Evolutionary conservation across 1,140 invertebrate species (phyloP).

Genomic region (Eriocheir sinensis): DNA sequence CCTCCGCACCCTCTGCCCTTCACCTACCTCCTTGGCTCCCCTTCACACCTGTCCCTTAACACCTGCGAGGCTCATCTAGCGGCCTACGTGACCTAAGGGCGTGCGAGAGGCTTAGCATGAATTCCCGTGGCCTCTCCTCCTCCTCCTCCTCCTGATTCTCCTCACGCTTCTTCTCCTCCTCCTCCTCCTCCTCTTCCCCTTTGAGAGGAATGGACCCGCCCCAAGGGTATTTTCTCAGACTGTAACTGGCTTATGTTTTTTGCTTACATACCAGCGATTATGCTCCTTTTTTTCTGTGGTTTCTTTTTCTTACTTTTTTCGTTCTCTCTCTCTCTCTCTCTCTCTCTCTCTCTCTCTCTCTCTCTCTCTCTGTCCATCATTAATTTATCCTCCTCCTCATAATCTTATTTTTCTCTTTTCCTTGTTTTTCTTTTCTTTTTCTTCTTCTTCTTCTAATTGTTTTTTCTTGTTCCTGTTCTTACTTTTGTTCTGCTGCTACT

Average conservation of each 20-base stretch:
- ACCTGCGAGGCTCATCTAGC: neutral
- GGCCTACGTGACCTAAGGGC: neutral
- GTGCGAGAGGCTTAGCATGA: neutral
- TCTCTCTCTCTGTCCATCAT: neutral
- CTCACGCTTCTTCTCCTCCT: neutral
- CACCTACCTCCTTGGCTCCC: too few species aligned
- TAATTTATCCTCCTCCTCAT: too few species aligned
- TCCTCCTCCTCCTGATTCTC: neutral
- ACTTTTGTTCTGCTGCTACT: too few species aligned
- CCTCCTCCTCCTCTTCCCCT: too few species aligned
- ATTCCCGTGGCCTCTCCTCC: neutral
- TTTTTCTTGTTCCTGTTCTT: too few species aligned
- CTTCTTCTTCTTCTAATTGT: too few species aligned
- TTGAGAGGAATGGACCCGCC: neutral
- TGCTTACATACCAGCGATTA: neutral
- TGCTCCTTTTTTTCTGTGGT: neutral
- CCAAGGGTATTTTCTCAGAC: neutral
- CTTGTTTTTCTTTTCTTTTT: too few species aligned
- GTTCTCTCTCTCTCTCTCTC: slow-evolving; percentile 9
- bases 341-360: slow-evolving; percentile 22
- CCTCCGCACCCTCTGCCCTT: neutral
- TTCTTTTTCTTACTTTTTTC: neutral
- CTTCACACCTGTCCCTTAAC: too few species aligned
- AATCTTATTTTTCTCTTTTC: too few species aligned
- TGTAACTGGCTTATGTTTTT: neutral